Evolutionary conservation across 2,113 vertebrate species (phyloP).

Genomic region (Nyctibius bracteatus): DNA sequence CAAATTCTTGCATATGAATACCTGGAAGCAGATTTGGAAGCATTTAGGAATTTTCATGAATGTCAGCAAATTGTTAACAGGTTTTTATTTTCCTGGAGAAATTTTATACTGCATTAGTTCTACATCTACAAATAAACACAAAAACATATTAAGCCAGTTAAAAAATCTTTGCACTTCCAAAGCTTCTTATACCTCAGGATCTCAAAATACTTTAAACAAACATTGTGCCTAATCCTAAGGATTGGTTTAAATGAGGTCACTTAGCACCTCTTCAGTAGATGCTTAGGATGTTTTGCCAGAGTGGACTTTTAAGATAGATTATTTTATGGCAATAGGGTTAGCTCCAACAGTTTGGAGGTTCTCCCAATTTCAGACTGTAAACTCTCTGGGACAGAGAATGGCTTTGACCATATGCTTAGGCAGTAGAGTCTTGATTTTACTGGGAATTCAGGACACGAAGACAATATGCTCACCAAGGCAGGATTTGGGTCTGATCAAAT

Average conservation of each 20-base stretch:
- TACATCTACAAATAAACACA: slow-evolving; percentile 53
- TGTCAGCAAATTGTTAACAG: slow-evolving; percentile 67
- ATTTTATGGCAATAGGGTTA: slow-evolving; percentile 8
- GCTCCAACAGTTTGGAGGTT: background rate
- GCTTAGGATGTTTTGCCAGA: slow-evolving; percentile 9
- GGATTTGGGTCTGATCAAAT: background rate
- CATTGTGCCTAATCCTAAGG: slow-evolving; percentile 37
- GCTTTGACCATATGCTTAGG: background rate
- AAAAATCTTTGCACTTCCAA: slow-evolving; percentile 50
- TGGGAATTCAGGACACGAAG: background rate
- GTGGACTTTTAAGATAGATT: background rate
- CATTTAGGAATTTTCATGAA: slow-evolving; percentile 35
- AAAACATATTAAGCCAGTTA: slow-evolving; percentile 39
- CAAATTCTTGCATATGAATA: slow-evolving; percentile 52
- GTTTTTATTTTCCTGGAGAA: slow-evolving; percentile 61
- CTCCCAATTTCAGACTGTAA: background rate
- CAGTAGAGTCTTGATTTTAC: background rate
- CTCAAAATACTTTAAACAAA: slow-evolving; percentile 53
- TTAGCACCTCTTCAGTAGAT: slow-evolving; percentile 46
- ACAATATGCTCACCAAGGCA: background rate
- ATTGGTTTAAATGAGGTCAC: slow-evolving; percentile 47
- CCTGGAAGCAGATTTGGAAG: slow-evolving; percentile 62
- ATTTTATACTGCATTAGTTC: background rate
- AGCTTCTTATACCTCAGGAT: slow-evolving; percentile 32
- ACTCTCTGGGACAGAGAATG: background rate